Conservation (phyloP, 2,797 vertebrate genomes). For the Hapalemur alaotrensis region DNA sequence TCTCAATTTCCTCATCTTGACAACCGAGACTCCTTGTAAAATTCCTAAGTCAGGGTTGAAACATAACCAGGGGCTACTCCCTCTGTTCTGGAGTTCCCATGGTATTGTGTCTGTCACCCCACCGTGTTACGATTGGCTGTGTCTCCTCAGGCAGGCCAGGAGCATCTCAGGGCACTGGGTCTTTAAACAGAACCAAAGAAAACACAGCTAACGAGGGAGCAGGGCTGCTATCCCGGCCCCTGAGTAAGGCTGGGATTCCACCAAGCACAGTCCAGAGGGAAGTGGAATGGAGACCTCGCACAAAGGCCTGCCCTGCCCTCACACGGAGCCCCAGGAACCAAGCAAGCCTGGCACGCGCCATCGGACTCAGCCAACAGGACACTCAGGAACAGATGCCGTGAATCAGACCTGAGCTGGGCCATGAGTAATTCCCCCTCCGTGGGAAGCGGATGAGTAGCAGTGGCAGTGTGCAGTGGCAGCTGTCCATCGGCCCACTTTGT, state of each 20-base stretch:
- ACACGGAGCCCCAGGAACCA: not conserved
- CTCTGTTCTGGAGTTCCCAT: not conserved
- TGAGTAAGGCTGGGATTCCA: fast-evolving
- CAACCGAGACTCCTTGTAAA: not conserved
- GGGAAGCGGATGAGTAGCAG: fast-evolving
- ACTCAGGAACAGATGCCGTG: fast-evolving
- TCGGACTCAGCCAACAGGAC: not conserved
- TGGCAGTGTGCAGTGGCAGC: fast-evolving
- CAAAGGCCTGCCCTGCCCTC: not conserved
- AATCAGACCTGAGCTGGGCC: not conserved
- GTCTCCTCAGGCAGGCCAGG: not conserved
- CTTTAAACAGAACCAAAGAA: not conserved
- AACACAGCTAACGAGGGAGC: not conserved
- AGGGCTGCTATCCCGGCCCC: not conserved
- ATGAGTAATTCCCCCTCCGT: fast-evolving
- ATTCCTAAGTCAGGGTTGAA: not conserved
- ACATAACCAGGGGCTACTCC: fast-evolving
- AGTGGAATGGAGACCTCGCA: too few relatives aligned
- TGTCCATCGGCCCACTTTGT: too few relatives aligned
- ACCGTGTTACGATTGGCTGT: fast-evolving
- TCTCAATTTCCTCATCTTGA: not conserved
- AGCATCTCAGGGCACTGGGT: not conserved
- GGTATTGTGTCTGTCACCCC: not conserved
- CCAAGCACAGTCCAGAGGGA: not conserved
- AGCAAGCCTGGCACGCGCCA: not conserved